Base-by-base conservation (phyloP, 2,888 invertebrate genomes). In the Ophion costatus region DNA sequence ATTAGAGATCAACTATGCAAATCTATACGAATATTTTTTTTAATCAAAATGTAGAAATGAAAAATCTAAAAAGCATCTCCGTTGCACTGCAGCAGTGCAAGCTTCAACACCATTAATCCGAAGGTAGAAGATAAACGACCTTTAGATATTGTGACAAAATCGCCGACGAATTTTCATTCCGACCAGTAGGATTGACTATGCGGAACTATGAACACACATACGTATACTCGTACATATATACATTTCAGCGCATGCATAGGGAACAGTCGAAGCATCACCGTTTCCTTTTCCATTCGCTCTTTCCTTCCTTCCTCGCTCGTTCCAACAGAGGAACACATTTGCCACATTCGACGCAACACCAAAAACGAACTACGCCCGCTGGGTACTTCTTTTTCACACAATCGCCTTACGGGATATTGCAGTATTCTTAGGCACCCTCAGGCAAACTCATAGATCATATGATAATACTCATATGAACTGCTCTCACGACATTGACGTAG, bases 241-340 rank as follows among this genome's bases (percentile, higher is more conserved):
- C 20, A 56, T 17, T 10, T 22, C 22, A 69, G 69, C 20, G 17
- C 14, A 22, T n/a, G 59, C 11, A 33, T 56, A 57, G 6, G 3
- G 24, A 22, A 24, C 17, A 45, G 14, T 51, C 29, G 38, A 14
- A 33, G 45, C 64, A 14, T 66, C 56, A 56, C 56, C 29, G 51
- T 33, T 61, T 5, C 61, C 17, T 66, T 56, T 66, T 76, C 56
- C 64, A 42, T 51, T 77, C 67, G n/a, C 77, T 38, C 66, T 63
- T 85, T 79, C 59, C 59, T 82, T 51, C 83, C 76, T 57, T 84
- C 77, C 79, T 66, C 6, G 0, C 20, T 33, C 38, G 64, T 20
- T 70, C 22, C 59, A 59, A 75, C 29, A 64, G 57, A 76, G 57
- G 51, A 14, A 38, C 38, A 20, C 57, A 63, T 51, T 33, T 20